Base-by-base conservation (phyloP, 1,140 invertebrate species). In the Heterodera carotae region DNA sequence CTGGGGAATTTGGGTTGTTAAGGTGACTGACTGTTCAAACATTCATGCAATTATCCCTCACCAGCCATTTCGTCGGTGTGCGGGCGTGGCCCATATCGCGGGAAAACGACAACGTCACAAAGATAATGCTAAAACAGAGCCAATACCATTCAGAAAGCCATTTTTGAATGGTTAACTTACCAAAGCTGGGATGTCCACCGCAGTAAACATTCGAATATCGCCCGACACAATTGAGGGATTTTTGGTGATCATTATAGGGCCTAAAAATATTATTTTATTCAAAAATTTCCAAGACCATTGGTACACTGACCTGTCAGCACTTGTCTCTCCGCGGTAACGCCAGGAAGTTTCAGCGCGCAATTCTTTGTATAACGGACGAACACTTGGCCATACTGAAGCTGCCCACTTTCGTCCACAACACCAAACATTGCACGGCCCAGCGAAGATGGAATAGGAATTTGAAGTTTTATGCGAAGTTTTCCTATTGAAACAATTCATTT, bases 41-140 rank as follows among this genome's bases (percentile, higher is more conserved):
- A 12, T 27, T 25, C 60, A 15, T 48, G 53, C 18, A 59, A 59
- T 27, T n/a, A n/a, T n/a, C n/a, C n/a, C n/a, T 29, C 27, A 83
- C 88, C 88, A 33, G 88, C 88, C 88, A 89, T 89, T 81, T 90
- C 89, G 81, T 89, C 86, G 3, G 88, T 83, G 82, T 90, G 89
- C n/a, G 89, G 89, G 70, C 89, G 75, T 27, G 82, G 76, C 6
- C 89, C 89, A 68, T 86, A 76, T 10, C 80, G 60, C 29, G 89
- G 89, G 78, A 90, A 89, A 1, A 89, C 89, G 60, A 89, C 84
- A 59, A 89, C 89, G 79, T 89, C 89, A 36, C 81, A 80, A 22
- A 90, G 79, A 79, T 89, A 86, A 67, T 83, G 76, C 25, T 56
- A 5, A 56, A 53, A 53, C 12, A 18, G 48, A 53, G 4, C 48